A percentile compares a stretch with the other conserved stretches of the same genome.
phyloP scores from a whole-genome alignment of 1,140 invertebrate species.

The Sycophaga agraensis region DNA sequence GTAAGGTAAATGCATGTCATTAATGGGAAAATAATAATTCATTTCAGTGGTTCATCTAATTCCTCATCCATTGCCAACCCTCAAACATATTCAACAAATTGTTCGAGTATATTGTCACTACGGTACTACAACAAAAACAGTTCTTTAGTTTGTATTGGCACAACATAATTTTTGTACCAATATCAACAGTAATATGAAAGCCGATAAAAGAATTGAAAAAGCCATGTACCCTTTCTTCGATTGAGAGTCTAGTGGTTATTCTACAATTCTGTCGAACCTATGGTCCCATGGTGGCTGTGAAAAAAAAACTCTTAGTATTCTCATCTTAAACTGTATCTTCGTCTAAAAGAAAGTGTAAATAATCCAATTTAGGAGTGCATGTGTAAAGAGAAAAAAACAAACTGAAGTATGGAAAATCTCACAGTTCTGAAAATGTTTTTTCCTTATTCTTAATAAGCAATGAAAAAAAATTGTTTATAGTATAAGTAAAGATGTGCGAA shows the following conservation, averaged over 20 bases:
- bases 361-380: background rate
- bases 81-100: slow-evolving; percentile 49
- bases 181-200: background rate
- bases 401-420: background rate
- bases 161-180: slow-evolving; percentile 24
- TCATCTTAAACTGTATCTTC: slow-evolving; percentile 10
- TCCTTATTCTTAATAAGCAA: slow-evolving; percentile 9
- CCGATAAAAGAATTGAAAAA: background rate
- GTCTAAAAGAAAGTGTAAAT: slow-evolving; percentile 14
- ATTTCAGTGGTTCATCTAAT: slow-evolving; percentile 45
- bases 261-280: slow-evolving; percentile 9
- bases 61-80: slow-evolving; percentile 36
- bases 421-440: slow-evolving; percentile 1
- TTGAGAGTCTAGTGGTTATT: slow-evolving; percentile 5
- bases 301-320: slow-evolving; percentile 26
- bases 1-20: too few relatives aligned
- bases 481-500: slow-evolving; percentile 10
- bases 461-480: slow-evolving; percentile 5
- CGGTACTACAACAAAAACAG: slow-evolving; percentile 52
- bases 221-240: slow-evolving; percentile 14
- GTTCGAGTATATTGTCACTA: slow-evolving; percentile 53
- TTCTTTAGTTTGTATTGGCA: slow-evolving; percentile 54
- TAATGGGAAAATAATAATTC: background rate
- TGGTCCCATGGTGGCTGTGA: slow-evolving; percentile 30
- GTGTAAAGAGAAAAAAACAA: slow-evolving; percentile 2